These are phyloP conservation scores for Hypolimnas misippus DNA, from an alignment of 2,888 invertebrate species.

Conservation along the genomic window DNA sequence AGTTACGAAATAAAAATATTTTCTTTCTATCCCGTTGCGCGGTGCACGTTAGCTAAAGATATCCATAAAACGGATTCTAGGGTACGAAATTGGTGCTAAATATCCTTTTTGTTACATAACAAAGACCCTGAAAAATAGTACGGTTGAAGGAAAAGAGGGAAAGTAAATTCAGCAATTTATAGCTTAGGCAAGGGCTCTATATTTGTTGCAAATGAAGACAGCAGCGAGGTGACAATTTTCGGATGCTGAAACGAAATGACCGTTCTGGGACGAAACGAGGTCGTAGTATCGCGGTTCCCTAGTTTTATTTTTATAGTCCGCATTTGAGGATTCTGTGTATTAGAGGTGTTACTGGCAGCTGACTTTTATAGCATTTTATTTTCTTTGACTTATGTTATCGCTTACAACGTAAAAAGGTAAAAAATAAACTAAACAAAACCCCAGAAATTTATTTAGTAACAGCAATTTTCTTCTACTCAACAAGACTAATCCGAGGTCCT, in stretches of 20 bases:
- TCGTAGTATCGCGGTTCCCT: conserved; percentile 54
- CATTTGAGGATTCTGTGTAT: conserved; percentile 46
- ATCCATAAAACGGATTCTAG: conserved; percentile 47
- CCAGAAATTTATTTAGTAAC: not conserved
- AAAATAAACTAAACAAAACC: not conserved
- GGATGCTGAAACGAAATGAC: conserved; percentile 69
- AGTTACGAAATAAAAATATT: conserved; percentile 28
- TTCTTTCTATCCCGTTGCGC: conserved; percentile 19
- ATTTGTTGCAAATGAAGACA: conserved; percentile 82
- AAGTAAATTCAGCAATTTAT: too few species aligned
- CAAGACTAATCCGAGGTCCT: too few species aligned
- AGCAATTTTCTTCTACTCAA: not conserved
- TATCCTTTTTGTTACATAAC: conserved; percentile 69
- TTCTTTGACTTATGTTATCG: conserved; percentile 9
- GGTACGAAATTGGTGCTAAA: conserved; percentile 67
- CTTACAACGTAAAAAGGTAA: not conserved
- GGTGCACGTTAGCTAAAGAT: conserved; percentile 7
- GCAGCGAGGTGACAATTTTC: conserved; percentile 79
- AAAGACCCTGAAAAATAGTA: conserved; percentile 76
- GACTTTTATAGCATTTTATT: conserved; percentile 35
- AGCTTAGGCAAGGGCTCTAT: conserved; percentile 69
- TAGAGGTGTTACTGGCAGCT: conserved; percentile 34
- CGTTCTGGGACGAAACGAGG: conserved; percentile 61
- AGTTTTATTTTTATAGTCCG: conserved; percentile 60
- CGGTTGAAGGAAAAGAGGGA: conserved; percentile 71